Percentiles rank a stretch among this genome's conserved stretches.
These are phyloP conservation scores for Poeciliopsis gracilis DNA, from an alignment of 2,797 vertebrate genomes.

Conservation along the genomic window DNA sequence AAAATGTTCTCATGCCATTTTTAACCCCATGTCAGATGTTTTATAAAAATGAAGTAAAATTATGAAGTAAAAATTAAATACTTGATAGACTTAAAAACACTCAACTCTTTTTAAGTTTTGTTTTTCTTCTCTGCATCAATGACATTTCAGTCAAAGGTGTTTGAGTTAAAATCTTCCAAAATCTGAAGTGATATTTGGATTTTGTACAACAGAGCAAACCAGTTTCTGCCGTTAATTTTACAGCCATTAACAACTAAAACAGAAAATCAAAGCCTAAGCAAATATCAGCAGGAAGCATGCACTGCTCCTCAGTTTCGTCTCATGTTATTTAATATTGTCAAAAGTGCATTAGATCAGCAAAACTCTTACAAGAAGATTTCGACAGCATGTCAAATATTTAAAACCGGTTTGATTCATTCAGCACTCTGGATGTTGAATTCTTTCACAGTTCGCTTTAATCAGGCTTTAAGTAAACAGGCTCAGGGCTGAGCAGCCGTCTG, in stretches of 20 bases:
- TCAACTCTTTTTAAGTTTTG: not conserved
- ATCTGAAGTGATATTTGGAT: not conserved
- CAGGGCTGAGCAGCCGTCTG: constrained; percentile 68
- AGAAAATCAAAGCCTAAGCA: not conserved
- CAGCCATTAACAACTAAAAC: not conserved
- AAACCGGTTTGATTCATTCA: constrained; percentile 53
- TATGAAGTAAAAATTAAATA: not conserved
- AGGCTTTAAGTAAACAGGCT: constrained; percentile 73
- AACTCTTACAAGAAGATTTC: constrained; percentile 10
- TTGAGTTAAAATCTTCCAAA: not conserved
- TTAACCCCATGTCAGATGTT: not conserved
- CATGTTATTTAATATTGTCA: not conserved
- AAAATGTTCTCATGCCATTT: not conserved
- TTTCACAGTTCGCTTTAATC: constrained; percentile 62
- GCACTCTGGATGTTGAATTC: constrained; percentile 44
- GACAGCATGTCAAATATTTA: constrained; percentile 47
- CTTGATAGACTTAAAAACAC: not conserved
- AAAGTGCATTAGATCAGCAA: not conserved
- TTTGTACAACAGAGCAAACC: not conserved
- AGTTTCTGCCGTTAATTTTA: not conserved
- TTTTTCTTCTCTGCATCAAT: not conserved
- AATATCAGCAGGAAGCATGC: not conserved
- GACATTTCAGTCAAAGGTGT: not conserved
- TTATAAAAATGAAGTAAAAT: not conserved
- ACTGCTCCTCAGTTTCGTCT: not conserved